These are phyloP conservation scores for Augiades crinisus DNA, from an alignment of 2,888 invertebrate species.

Conservation along the genomic window DNA sequence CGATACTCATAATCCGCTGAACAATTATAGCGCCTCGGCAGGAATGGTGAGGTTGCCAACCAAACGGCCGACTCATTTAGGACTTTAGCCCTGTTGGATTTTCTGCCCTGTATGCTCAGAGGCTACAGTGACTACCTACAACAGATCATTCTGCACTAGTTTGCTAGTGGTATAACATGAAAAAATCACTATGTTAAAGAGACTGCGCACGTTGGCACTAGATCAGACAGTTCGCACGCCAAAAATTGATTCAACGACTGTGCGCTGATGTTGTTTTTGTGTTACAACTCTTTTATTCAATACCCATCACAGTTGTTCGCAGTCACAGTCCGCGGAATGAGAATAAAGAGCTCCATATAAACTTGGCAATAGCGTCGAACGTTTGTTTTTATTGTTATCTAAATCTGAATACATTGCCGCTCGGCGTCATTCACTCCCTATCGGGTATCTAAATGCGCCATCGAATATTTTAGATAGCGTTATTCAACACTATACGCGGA, in stretches of 20 bases:
- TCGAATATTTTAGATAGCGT: conserved; percentile 7
- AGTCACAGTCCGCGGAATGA: not conserved
- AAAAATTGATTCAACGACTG: not conserved
- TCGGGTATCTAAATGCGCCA: conserved; percentile 15
- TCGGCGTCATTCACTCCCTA: conserved; percentile 12
- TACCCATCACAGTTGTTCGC: conserved; percentile 2
- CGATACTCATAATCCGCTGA: too few species aligned
- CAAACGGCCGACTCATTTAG: too few species aligned
- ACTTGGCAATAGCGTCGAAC: conserved; percentile 17
- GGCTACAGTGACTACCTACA: too few species aligned
- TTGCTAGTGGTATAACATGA: not conserved
- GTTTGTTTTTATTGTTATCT: conserved; percentile 25
- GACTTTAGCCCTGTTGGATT: too few species aligned
- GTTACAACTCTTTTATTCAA: not conserved
- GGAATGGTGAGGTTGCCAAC: too few species aligned
- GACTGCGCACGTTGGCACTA: too few species aligned
- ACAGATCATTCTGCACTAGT: too few species aligned
- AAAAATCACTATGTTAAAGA: too few species aligned
- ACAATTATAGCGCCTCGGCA: too few species aligned
- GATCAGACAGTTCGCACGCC: not conserved
- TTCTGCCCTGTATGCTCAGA: too few species aligned
- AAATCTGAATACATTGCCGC: conserved; percentile 24
- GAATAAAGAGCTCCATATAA: conserved; percentile 22
- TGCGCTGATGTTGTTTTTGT: too few species aligned
- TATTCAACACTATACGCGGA: conserved; percentile 8